Evolutionary conservation across 2,113 vertebrate species (phyloP).

Genomic region (Mormoops blainvillei): DNA sequence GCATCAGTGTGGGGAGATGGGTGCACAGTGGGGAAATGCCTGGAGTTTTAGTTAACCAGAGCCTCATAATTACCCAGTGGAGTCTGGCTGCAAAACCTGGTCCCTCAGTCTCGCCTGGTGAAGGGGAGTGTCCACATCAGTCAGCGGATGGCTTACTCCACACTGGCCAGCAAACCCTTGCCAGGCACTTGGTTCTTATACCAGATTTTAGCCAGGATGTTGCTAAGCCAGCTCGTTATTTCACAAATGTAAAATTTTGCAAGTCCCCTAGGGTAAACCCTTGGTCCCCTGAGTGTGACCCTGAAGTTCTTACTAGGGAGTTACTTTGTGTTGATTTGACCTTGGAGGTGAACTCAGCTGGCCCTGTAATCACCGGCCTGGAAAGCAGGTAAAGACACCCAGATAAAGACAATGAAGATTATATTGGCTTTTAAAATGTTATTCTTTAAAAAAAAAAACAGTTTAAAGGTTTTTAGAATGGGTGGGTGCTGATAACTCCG

Average conservation of each 20-base stretch:
- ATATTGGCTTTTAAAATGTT: neutral
- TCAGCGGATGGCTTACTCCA: fast-evolving
- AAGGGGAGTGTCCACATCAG: neutral
- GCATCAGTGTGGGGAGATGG: neutral
- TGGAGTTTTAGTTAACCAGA: neutral
- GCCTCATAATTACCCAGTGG: neutral
- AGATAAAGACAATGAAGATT: neutral
- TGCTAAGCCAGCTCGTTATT: neutral
- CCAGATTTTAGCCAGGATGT: neutral
- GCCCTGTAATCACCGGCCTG: neutral
- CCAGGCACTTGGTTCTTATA: fast-evolving
- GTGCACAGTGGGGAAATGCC: neutral
- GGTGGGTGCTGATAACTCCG: neutral
- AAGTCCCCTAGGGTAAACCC: neutral
- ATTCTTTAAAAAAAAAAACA: no score
- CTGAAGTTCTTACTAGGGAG: neutral
- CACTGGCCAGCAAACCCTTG: fast-evolving
- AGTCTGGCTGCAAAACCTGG: no score
- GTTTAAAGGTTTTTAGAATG: neutral
- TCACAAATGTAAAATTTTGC: fast-evolving
- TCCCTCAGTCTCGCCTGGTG: neutral
- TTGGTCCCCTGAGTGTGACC: neutral
- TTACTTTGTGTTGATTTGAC: neutral
- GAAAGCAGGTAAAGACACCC: no score
- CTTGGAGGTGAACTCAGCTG: neutral